A percentile compares a stretch with the other conserved stretches of the same genome.
Evolutionary conservation across 2,888 invertebrate species (phyloP).

Genomic region (Cephus rjabovi): DNA sequence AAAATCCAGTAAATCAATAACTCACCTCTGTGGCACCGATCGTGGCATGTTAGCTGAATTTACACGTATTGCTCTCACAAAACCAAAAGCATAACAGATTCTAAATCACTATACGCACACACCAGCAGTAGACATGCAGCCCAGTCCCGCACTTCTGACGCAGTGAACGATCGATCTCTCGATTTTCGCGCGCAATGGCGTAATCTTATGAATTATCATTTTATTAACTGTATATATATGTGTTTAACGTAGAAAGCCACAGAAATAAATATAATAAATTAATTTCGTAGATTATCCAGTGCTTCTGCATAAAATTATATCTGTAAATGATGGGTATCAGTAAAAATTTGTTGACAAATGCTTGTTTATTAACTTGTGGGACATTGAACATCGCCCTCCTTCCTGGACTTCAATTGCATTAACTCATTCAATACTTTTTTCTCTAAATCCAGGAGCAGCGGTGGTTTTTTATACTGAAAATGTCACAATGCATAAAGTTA

Average conservation of each 20-base stretch:
- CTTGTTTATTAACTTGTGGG: constrained; percentile 52
- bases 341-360: neutral
- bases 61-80: constrained; percentile 27
- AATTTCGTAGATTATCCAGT: neutral
- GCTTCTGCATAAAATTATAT: neutral
- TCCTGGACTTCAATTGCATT: constrained; percentile 46
- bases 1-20: constrained; percentile 1
- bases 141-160: constrained; percentile 19
- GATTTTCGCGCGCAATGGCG: constrained; percentile 28
- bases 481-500: neutral
- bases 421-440: constrained; percentile 65
- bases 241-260: neutral
- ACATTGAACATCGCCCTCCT: constrained; percentile 59
- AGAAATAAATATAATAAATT: neutral
- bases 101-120: constrained; percentile 34
- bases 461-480: constrained; percentile 83
- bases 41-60: constrained; percentile 39
- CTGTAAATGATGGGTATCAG: neutral
- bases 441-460: constrained; percentile 77
- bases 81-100: constrained; percentile 29
- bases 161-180: constrained; percentile 40
- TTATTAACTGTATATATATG: neutral
- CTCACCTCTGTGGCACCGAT: constrained; percentile 53
- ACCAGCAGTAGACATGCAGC: constrained; percentile 23
- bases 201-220: neutral